phyloP scores from a whole-genome alignment of 1,140 invertebrate species.

The Anoplolepis gracilipes region DNA sequence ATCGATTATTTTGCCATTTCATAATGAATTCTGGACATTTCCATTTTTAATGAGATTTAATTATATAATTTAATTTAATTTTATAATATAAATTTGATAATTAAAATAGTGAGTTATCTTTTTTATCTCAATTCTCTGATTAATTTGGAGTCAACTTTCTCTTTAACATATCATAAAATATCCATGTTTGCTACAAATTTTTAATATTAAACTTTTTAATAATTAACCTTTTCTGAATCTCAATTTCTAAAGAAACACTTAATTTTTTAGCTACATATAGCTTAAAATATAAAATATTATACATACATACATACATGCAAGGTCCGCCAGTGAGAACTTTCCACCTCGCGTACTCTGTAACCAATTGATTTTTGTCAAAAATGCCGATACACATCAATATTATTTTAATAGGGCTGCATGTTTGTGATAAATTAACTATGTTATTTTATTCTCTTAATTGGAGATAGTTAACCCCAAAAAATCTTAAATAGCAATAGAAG shows the following conservation, averaged over 20 bases:
- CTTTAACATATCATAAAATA: not conserved
- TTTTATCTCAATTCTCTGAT: not conserved
- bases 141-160: not conserved
- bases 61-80: constrained; percentile 12
- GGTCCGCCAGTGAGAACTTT: too few species aligned
- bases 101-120: not conserved
- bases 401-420: too few species aligned
- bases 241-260: not conserved
- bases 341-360: too few species aligned
- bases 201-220: not conserved
- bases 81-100: too few species aligned
- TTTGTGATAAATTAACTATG: too few species aligned
- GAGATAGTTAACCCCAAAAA: too few species aligned
- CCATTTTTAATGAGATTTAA: not conserved
- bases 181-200: not conserved
- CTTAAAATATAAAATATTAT: not conserved
- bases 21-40: not conserved
- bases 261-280: not conserved
- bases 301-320: too few species aligned
- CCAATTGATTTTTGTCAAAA: too few species aligned
- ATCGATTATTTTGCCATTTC: too few species aligned
- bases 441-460: too few species aligned
- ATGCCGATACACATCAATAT: too few species aligned
- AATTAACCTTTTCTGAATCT: not conserved
- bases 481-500: too few species aligned